Conservation (phyloP, 2,888 invertebrate species). For the Pomacea canaliculata region DNA sequence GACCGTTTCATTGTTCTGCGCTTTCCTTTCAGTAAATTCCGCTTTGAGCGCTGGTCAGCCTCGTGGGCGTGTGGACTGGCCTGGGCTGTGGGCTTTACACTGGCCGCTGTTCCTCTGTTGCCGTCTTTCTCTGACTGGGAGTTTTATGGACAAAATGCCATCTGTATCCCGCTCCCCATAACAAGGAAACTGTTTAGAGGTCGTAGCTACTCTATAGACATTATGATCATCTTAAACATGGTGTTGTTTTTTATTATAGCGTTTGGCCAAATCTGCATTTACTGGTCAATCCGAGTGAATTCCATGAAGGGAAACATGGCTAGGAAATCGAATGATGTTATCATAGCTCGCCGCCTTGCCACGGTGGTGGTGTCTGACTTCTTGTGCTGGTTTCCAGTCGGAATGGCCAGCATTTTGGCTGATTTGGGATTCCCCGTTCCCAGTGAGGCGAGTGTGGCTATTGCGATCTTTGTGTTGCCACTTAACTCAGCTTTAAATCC, state of each 20-base stretch:
- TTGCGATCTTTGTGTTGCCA: slow-evolving; percentile 5
- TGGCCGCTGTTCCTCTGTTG: slow-evolving; percentile 60
- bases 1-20: slow-evolving; percentile 77
- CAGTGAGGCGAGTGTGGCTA: slow-evolving; percentile 4
- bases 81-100: slow-evolving; percentile 52
- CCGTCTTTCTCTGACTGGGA: slow-evolving; percentile 42
- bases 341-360: background rate
- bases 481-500: no score
- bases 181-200: background rate
- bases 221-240: no score
- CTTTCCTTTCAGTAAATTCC: slow-evolving; percentile 67
- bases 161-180: slow-evolving; percentile 57
- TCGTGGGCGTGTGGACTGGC: slow-evolving; percentile 39
- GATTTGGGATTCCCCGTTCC: background rate
- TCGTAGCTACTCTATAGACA: no score
- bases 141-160: slow-evolving; percentile 57
- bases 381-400: no score
- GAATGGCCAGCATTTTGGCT: background rate
- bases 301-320: no score
- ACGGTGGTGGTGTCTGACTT: no score
- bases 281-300: no score
- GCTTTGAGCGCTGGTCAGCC: slow-evolving; percentile 45
- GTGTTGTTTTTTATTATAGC: no score
- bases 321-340: no score
- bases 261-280: no score